Percentiles rank a stretch among this genome's conserved stretches.
Conservation (phyloP, 2,888 invertebrate genomes). For the Drosophila nr. perissopoda region DNA sequence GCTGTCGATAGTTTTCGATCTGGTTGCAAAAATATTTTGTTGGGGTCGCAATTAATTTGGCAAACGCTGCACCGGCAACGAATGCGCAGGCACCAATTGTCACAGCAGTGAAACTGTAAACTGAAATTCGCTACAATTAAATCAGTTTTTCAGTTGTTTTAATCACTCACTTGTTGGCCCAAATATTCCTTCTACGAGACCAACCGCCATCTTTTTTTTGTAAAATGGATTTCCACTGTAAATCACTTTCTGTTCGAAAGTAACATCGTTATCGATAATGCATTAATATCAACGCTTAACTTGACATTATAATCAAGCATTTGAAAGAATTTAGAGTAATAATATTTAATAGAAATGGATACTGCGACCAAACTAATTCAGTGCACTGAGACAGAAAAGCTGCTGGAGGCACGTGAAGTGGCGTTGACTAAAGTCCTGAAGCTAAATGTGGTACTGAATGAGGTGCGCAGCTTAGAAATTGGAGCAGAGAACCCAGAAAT, state of each 20-base stretch:
- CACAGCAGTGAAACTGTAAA: slow-evolving; percentile 21
- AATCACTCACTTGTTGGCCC: not conserved
- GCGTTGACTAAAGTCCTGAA: slow-evolving; percentile 75
- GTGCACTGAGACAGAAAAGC: slow-evolving; percentile 69
- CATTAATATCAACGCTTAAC: slow-evolving; percentile 1
- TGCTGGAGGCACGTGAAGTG: slow-evolving; percentile 61
- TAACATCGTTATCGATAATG: slow-evolving; percentile 22
- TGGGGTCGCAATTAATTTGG: slow-evolving; percentile 29
- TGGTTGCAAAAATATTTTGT: not conserved
- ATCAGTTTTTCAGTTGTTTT: not conserved
- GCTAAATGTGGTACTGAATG: slow-evolving; percentile 72
- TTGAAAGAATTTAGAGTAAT: not conserved
- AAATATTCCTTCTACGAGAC: not conserved
- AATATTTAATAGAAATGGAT: slow-evolving; percentile 18
- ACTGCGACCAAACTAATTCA: slow-evolving; percentile 67
- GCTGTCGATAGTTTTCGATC: not conserved
- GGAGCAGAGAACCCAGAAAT: slow-evolving; percentile 47
- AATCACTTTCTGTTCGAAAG: not conserved
- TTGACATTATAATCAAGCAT: not conserved
- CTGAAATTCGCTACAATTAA: slow-evolving; percentile 1
- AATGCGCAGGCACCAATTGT: slow-evolving; percentile 37
- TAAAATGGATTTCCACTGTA: not conserved
- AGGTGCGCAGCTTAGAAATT: slow-evolving; percentile 56
- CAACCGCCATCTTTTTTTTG: not conserved
- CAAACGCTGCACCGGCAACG: slow-evolving; percentile 25